Evolutionary conservation across 2,113 vertebrate genomes (phyloP).

Genomic region (Sylvietta virens): DNA sequence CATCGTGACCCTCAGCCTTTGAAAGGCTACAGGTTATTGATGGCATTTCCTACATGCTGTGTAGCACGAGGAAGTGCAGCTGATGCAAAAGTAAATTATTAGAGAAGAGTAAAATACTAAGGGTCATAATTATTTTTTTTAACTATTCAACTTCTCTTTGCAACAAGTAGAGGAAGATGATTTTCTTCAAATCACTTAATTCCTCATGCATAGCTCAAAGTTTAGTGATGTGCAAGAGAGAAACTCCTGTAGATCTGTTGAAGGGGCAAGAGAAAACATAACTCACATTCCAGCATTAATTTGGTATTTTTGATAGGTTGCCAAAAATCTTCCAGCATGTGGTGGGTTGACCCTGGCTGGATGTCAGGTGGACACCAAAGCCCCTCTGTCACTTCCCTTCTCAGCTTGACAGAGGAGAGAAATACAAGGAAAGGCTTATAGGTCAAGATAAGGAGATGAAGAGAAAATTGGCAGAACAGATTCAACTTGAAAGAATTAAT

Average conservation of each 20-base stretch:
- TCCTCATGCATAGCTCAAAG: not conserved
- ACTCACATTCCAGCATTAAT: not conserved
- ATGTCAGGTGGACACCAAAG: not conserved
- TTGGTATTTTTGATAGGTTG: not conserved
- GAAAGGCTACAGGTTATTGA: not conserved
- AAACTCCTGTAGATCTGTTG: not conserved
- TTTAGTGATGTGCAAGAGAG: not conserved
- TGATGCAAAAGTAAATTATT: not conserved
- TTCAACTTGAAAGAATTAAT: not conserved
- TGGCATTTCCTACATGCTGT: not conserved
- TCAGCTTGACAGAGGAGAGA: not conserved
- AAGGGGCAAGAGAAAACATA: not conserved
- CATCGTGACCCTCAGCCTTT: not conserved
- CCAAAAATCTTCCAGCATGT: not conserved
- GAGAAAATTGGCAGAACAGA: not conserved
- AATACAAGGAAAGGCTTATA: not conserved
- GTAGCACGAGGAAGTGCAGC: not conserved
- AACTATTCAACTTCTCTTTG: not conserved
- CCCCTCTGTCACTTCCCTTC: not conserved
- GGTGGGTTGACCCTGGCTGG: not conserved
- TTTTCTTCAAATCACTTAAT: not conserved
- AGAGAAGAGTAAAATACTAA: not conserved
- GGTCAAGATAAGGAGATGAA: not conserved
- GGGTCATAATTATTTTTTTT: not conserved
- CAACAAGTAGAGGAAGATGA: not conserved